Evolutionary conservation across 2,797 vertebrate species (phyloP).

Genomic region (Chrysocyon brachyurus): DNA sequence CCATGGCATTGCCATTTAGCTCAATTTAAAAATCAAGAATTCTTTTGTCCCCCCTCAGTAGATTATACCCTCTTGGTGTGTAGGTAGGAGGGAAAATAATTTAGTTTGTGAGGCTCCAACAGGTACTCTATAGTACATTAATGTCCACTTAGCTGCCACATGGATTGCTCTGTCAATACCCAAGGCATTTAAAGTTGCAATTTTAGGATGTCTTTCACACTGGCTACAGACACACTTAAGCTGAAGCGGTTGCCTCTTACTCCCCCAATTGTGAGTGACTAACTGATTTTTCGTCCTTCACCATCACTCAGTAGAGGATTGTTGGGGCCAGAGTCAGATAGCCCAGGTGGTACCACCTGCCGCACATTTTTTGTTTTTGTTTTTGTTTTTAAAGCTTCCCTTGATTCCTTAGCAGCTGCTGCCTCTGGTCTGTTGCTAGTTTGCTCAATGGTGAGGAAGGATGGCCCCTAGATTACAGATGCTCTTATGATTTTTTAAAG

Average conservation of each 20-base stretch:
- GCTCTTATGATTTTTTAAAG: background rate
- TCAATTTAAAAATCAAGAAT: constrained; percentile 78
- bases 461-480: background rate
- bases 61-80: constrained; percentile 72
- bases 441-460: background rate
- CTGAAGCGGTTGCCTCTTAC: constrained; percentile 3
- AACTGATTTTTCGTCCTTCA: constrained; percentile 41
- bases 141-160: constrained; percentile 78
- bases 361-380: background rate
- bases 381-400: background rate
- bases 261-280: constrained; percentile 63
- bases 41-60: constrained; percentile 33
- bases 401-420: constrained; percentile 60
- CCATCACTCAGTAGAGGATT: background rate
- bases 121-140: constrained; percentile 76
- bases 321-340: background rate
- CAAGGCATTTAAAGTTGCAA: constrained; percentile 67
- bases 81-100: constrained; percentile 69
- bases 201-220: constrained; percentile 71
- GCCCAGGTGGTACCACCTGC: background rate
- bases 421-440: constrained; percentile 11
- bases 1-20: constrained; percentile 63
- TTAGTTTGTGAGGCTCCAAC: constrained; percentile 54
- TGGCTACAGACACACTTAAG: constrained; percentile 49
- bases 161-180: constrained; percentile 78